A percentile compares a stretch with the other conserved stretches of the same genome.
Evolutionary conservation across 2,797 vertebrate species (phyloP).

Genomic region (Sarcophilus harrisii): DNA sequence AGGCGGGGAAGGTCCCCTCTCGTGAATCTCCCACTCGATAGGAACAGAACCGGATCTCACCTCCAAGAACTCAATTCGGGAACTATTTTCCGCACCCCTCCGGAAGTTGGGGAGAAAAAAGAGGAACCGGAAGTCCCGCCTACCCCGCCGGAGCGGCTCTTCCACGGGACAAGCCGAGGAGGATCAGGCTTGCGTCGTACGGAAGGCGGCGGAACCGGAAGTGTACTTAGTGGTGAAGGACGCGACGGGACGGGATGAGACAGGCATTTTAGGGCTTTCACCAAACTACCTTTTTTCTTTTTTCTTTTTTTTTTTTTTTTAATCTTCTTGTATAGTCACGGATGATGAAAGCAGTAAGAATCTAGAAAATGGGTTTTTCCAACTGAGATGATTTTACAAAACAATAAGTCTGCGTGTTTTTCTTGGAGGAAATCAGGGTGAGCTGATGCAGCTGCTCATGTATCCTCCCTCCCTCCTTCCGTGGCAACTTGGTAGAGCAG

Average conservation of each 20-base stretch:
- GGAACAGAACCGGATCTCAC: background rate
- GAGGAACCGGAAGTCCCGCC: background rate
- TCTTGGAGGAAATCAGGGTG: background rate
- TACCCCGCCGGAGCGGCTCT: background rate
- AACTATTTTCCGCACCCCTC: background rate
- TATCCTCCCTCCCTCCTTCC: background rate
- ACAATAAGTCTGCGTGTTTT: background rate
- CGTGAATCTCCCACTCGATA: background rate
- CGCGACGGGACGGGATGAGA: accelerated
- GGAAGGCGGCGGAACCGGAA: background rate
- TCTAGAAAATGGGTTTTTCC: background rate
- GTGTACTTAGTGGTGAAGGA: background rate
- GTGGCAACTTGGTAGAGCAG: background rate
- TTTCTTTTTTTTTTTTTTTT: background rate
- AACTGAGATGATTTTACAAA: background rate
- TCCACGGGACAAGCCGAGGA: background rate
- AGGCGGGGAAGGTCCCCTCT: background rate
- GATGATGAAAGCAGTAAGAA: background rate
- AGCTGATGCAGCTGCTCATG: background rate
- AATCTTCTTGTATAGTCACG: background rate
- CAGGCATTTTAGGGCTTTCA: accelerated
- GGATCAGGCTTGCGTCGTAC: background rate
- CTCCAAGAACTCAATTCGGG: background rate
- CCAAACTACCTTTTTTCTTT: background rate
- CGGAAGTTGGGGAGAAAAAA: background rate